Evolutionary conservation across 2,797 vertebrate species (phyloP).

Genomic region (Smutsia gigantea): DNA sequence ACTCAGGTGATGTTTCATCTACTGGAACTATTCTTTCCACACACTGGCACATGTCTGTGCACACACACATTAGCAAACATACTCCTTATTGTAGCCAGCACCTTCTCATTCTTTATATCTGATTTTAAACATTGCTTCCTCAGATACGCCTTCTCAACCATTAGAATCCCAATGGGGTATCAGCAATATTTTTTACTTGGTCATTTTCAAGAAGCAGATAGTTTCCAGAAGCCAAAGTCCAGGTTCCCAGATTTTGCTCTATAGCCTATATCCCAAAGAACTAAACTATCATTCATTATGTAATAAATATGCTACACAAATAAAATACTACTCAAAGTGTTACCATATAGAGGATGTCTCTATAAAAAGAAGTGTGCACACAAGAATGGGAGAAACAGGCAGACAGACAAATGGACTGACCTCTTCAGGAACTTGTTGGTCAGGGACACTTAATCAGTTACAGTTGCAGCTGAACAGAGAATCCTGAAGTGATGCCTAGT

Average conservation of each 20-base stretch:
- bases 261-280: not conserved
- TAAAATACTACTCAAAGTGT: not conserved
- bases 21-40: not conserved
- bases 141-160: not conserved
- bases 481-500: not conserved
- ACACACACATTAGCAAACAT: rapidly evolving
- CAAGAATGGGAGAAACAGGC: not conserved
- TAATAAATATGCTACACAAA: not conserved
- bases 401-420: not conserved
- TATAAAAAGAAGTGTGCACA: not conserved
- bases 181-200: not conserved
- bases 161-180: not conserved
- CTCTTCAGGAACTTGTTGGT: not conserved
- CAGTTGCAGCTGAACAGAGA: not conserved
- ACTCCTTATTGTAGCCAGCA: not conserved
- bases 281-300: not conserved
- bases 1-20: not conserved
- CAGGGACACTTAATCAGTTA: not conserved
- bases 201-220: not conserved
- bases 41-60: not conserved
- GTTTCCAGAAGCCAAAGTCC: not conserved
- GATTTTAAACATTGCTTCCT: not conserved
- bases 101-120: not conserved
- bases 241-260: not conserved
- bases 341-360: not conserved